phyloP scores from a whole-genome alignment of 2,113 vertebrate species.

The Clarias batrachus region DNA sequence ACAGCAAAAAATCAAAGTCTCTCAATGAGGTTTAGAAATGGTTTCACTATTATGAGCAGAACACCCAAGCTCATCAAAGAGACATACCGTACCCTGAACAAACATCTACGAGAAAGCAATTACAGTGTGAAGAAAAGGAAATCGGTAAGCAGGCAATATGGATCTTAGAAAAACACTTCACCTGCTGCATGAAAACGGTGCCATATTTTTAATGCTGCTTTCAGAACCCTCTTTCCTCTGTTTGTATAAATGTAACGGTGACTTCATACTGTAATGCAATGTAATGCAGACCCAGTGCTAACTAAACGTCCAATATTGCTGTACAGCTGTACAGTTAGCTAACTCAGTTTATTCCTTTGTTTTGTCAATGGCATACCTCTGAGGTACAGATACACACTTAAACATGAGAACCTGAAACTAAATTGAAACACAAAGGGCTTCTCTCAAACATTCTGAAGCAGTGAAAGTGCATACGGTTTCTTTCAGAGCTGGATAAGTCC shows the following conservation, averaged over 20 bases:
- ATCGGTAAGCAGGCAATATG: background rate
- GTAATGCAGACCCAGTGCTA: background rate
- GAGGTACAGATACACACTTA: background rate
- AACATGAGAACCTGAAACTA: background rate
- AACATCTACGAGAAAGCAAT: background rate
- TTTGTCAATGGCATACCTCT: background rate
- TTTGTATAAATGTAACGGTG: background rate
- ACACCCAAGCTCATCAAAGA: background rate
- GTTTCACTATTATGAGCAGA: background rate
- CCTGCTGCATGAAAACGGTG: background rate
- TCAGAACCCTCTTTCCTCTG: background rate
- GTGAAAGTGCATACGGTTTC: background rate
- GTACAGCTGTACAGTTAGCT: background rate
- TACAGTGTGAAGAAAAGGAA: background rate
- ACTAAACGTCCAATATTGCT: background rate
- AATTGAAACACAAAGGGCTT: background rate
- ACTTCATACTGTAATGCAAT: background rate
- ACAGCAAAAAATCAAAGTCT: slow-evolving; percentile 1
- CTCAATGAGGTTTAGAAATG: background rate
- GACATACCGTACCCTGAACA: background rate
- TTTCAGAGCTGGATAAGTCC: background rate
- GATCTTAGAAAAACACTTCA: background rate
- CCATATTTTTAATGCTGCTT: background rate
- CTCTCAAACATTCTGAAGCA: background rate
- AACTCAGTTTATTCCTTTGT: background rate